Conservation (phyloP, 2,888 invertebrate genomes). For the Eurois occulta region DNA sequence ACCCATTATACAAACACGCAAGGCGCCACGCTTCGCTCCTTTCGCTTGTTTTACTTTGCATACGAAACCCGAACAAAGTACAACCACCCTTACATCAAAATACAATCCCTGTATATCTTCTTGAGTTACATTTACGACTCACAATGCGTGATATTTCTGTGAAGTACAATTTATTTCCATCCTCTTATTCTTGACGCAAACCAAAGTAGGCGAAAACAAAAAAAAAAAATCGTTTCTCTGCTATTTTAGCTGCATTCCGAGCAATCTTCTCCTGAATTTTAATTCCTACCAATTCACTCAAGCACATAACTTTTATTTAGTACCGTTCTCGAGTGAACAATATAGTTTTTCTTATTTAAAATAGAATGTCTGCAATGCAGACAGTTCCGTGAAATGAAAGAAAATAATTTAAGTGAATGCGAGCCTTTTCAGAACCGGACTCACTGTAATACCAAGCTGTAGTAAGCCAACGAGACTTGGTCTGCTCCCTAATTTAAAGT, state of each 20-base stretch:
- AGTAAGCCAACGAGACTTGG: constrained; percentile 58
- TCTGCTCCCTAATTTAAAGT: constrained; percentile 51
- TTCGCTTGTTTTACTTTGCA: constrained; percentile 72
- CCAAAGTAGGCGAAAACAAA: constrained; percentile 9
- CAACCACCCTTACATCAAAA: constrained; percentile 49
- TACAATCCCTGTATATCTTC: constrained; percentile 45
- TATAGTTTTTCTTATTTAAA: constrained; percentile 74
- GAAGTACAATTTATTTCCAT: constrained; percentile 31
- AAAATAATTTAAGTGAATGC: constrained; percentile 74
- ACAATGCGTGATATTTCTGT: constrained; percentile 39
- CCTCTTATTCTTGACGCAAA: constrained; percentile 18
- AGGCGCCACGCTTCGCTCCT: constrained; percentile 67
- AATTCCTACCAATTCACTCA: constrained; percentile 50
- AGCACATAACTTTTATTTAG: constrained; percentile 62
- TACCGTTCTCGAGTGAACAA: constrained; percentile 69
- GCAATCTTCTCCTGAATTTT: constrained; percentile 54
- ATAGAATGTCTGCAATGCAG: constrained; percentile 79
- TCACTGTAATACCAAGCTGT: constrained; percentile 59
- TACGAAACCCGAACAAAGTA: constrained; percentile 66
- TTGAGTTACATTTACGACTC: constrained; percentile 53
- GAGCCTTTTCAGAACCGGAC: constrained; percentile 66
- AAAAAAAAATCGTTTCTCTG: constrained; percentile 16
- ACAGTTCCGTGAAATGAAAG: constrained; percentile 70
- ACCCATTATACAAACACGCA: constrained; percentile 80
- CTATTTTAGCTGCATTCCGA: constrained; percentile 38